A percentile compares a stretch with the other conserved stretches of the same genome.
These are phyloP conservation scores for Limenitis camilla DNA, from an alignment of 2,888 invertebrate genomes.

Conservation along the genomic window DNA sequence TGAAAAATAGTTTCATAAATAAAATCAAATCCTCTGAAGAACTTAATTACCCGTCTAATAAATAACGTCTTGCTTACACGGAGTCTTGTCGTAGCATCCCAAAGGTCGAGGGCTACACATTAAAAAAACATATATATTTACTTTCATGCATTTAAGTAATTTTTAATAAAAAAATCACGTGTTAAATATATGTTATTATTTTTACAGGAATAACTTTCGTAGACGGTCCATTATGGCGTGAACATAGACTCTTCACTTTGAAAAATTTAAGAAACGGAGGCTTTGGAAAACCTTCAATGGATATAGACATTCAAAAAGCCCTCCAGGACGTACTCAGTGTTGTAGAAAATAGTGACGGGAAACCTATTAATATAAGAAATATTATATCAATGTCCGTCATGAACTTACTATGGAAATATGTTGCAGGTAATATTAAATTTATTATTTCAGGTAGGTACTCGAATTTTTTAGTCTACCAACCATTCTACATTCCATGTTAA, in stretches of 20 bases:
- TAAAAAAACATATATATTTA: not conserved
- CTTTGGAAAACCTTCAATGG: slow-evolving; percentile 77
- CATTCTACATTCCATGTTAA: too few relatives aligned
- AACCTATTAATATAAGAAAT: slow-evolving; percentile 64
- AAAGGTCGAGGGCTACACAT: too few relatives aligned
- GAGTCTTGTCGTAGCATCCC: too few relatives aligned
- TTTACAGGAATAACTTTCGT: slow-evolving; percentile 78
- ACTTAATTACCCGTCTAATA: too few relatives aligned
- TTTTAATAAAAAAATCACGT: too few relatives aligned
- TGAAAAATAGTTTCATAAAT: too few relatives aligned
- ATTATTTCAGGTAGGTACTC: not conserved
- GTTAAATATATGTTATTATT: too few relatives aligned
- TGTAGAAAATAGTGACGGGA: slow-evolving; percentile 41
- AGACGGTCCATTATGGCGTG: slow-evolving; percentile 79
- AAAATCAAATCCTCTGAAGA: too few relatives aligned
- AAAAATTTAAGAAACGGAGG: slow-evolving; percentile 78
- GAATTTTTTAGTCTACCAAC: not conserved
- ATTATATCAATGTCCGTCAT: slow-evolving; percentile 77
- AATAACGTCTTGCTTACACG: too few relatives aligned
- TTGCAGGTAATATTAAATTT: slow-evolving; percentile 70
- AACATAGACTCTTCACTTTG: slow-evolving; percentile 79
- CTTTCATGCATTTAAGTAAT: too few relatives aligned
- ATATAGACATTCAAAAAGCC: slow-evolving; percentile 74
- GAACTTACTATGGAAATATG: slow-evolving; percentile 81
- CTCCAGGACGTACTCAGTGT: slow-evolving; percentile 64